Percentiles rank a stretch among this genome's conserved stretches.
These are phyloP conservation scores for Phymanthus crucifer DNA, from an alignment of 92 coral and sea anemone genomes.

Conservation along the genomic window DNA sequence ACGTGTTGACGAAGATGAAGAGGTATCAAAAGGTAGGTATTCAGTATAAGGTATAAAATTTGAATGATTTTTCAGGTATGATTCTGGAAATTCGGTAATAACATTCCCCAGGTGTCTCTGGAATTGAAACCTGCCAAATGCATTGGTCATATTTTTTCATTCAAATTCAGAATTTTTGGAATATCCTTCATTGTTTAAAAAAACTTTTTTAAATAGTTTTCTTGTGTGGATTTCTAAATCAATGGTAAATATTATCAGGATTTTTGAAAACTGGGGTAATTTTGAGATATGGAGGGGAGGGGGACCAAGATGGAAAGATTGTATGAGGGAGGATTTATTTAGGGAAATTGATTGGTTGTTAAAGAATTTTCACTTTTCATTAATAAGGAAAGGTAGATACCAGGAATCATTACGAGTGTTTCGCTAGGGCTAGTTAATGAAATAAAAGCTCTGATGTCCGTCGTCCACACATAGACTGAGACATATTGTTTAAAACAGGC, in stretches of 20 bases:
- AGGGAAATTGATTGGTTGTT: too few species aligned
- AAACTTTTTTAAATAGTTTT: not conserved
- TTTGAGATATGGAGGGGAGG: not conserved
- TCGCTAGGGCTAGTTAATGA: too few species aligned
- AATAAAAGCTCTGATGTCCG: too few species aligned
- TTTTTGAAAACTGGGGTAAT: not conserved
- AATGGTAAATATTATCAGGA: not conserved
- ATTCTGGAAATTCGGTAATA: not conserved
- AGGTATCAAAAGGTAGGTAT: not conserved
- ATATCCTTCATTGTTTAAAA: not conserved
- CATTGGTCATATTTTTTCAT: not conserved
- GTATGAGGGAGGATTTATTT: too few species aligned
- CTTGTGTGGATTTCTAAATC: not conserved
- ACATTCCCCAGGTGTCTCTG: too few species aligned
- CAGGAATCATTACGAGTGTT: too few species aligned
- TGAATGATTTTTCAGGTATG: not conserved
- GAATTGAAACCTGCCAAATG: not conserved
- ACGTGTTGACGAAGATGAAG: constrained; percentile 19
- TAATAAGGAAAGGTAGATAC: too few species aligned
- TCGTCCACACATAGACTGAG: too few species aligned
- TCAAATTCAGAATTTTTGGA: not conserved
- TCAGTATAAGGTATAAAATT: not conserved
- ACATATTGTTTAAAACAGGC: too few species aligned
- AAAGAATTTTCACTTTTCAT: too few species aligned
- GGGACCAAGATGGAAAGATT: too few species aligned